phyloP scores from a whole-genome alignment of 2,113 vertebrate genomes.

The Struthio camelus region DNA sequence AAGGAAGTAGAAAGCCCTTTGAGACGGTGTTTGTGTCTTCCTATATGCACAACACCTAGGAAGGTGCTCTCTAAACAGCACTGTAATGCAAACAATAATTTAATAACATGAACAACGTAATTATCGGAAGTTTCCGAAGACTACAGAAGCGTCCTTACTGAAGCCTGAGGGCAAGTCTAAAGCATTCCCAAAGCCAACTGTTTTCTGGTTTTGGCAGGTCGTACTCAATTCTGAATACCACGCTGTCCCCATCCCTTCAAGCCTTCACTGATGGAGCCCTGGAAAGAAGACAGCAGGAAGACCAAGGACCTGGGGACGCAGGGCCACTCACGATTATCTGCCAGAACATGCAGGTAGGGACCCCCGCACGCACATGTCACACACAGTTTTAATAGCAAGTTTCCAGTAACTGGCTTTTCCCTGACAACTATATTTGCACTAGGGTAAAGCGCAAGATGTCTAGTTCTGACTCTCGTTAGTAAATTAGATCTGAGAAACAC shows the following conservation, averaged over 20 bases:
- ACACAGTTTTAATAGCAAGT: background rate
- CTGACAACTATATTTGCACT: fast-evolving
- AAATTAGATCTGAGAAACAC: background rate
- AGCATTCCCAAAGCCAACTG: background rate
- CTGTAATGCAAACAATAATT: background rate
- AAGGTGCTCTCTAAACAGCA: background rate
- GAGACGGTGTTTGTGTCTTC: background rate
- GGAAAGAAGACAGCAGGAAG: conserved; percentile 86
- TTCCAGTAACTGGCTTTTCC: background rate
- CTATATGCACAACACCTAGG: background rate
- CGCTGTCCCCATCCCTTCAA: conserved; percentile 71
- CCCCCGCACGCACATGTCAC: fast-evolving
- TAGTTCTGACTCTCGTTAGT: background rate
- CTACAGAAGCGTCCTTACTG: background rate
- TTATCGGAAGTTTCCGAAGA: background rate
- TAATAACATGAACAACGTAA: background rate
- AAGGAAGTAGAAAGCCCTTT: background rate
- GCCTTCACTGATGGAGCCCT: conserved; percentile 80
- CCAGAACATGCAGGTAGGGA: conserved; percentile 88
- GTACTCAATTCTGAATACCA: conserved; percentile 87
- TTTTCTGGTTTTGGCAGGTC: conserved; percentile 79
- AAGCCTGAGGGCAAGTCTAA: background rate
- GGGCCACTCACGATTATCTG: conserved; percentile 85
- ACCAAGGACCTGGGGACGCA: conserved; percentile 79
- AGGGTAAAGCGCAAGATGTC: background rate